Evolutionary conservation across 2,888 invertebrate genomes (phyloP), one percentile per base, ranked within the genome.

Genomic region (Cecidostiba fungosa): DNA sequence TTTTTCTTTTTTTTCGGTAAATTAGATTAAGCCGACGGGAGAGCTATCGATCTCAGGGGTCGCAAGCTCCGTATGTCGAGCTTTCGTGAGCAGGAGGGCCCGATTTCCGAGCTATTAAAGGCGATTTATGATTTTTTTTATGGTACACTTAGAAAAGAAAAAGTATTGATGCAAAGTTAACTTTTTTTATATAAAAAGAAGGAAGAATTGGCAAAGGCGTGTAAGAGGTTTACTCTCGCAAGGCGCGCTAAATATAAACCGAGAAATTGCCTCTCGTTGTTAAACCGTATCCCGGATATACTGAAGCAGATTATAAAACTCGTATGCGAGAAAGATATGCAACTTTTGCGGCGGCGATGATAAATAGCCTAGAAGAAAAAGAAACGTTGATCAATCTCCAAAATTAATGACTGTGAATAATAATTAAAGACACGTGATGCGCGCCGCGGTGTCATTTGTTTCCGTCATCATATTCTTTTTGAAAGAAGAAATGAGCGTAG

Each of bases 21-120:
- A 78, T 66, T 69, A 78, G 47, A 78, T 78, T 69, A 66, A 66
- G 47, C 39, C 39, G 8, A 26, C 32, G 36, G 10, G n/a, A 23
- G 23, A 59, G 54, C n/a, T 59, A 59, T 59, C 54, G 54, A 59
- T 59, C 54, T 59, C 54, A 6, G 8, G 54, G 54, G 23, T 59
- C 54, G 54, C 54, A 59, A 59, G 54, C 54, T 59, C 54, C 19
- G 50, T 19, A 19, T 16, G n/a, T 59, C 54, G 54, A 59, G 54
- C 8, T 59, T 59, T 4, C n/a, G 10, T n/a, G 23, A 23, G 23
- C 2, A n/a, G n/a, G 19, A 59, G 54, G 54, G n/a, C 54, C 23
- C n/a, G 23, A n/a, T 59, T 59, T 59, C 54, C n/a, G 16, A 50
- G 50, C 50, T 19, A 50, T 50, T 50, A 59, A 59, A 8, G 23